Evolutionary conservation across 2,797 vertebrate genomes (phyloP).

Genomic region (Clarias pachynema): DNA sequence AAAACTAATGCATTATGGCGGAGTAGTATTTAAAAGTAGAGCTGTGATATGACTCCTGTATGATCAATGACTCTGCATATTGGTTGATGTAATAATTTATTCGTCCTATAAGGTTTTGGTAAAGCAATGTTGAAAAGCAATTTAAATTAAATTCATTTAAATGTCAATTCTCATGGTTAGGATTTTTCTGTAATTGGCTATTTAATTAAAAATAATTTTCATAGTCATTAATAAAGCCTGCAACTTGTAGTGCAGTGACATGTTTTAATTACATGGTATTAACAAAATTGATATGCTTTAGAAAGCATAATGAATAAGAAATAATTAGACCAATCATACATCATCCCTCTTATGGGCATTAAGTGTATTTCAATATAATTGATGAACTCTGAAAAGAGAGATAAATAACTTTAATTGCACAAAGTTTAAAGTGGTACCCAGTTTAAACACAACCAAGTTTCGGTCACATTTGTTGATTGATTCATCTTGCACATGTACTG

Average conservation of each 20-base stretch:
- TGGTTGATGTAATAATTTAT: slow-evolving; percentile 99
- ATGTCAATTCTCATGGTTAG: slow-evolving; percentile 99
- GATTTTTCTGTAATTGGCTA: slow-evolving; percentile 99
- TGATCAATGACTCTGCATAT: slow-evolving; percentile 96
- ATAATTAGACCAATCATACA: slow-evolving; percentile 99
- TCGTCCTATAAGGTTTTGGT: slow-evolving; percentile 99
- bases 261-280: slow-evolving; percentile 99
- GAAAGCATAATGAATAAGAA: slow-evolving; percentile 99
- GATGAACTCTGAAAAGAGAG: slow-evolving; percentile 80
- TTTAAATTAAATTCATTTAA: slow-evolving; percentile 99
- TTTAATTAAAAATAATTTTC: slow-evolving; percentile 99
- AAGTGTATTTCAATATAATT: slow-evolving; percentile 87
- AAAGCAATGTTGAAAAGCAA: slow-evolving; percentile 99
- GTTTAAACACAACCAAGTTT: slow-evolving; percentile 72
- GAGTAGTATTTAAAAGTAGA: slow-evolving; percentile 77
- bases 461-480: slow-evolving; percentile 70
- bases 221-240: slow-evolving; percentile 99
- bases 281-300: slow-evolving; percentile 99
- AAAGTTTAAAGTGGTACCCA: slow-evolving; percentile 70
- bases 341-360: slow-evolving; percentile 91
- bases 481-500: slow-evolving; percentile 66
- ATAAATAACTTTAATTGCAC: slow-evolving; percentile 86
- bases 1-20: slow-evolving; percentile 70
- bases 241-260: slow-evolving; percentile 99
- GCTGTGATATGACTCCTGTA: slow-evolving; percentile 84